Conservation (phyloP, 2,113 vertebrate genomes). For the Herpetotheres cachinnans region DNA sequence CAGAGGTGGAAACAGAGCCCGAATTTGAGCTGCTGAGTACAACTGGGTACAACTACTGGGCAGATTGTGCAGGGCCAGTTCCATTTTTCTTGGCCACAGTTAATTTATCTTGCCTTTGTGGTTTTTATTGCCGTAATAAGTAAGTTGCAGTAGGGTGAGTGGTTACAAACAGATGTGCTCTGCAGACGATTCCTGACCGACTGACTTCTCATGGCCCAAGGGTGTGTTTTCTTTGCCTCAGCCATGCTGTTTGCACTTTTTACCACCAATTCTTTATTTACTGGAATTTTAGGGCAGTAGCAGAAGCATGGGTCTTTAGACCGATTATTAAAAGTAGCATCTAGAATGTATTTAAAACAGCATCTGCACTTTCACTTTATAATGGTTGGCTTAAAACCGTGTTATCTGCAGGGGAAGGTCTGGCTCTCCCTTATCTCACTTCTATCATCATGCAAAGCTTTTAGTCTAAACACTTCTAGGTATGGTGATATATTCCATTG, state of each 20-base stretch:
- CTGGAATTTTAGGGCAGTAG: background rate
- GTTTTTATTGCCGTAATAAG: background rate
- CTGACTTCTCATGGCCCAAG: background rate
- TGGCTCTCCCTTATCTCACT: background rate
- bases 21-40: background rate
- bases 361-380: background rate
- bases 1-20: background rate
- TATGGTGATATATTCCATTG: background rate
- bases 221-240: background rate
- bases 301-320: background rate
- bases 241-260: background rate
- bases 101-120: background rate
- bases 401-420: background rate
- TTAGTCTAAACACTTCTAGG: background rate
- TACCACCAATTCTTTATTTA: background rate
- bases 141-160: background rate
- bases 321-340: background rate
- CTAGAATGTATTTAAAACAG: background rate
- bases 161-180: background rate
- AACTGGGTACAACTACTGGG: background rate
- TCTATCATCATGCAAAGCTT: background rate
- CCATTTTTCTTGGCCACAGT: background rate
- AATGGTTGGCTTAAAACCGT: background rate
- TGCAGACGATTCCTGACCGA: background rate
- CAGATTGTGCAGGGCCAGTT: background rate